These are phyloP conservation scores for Zingel zingel DNA, from an alignment of 2,113 vertebrate genomes.

Conservation along the genomic window DNA sequence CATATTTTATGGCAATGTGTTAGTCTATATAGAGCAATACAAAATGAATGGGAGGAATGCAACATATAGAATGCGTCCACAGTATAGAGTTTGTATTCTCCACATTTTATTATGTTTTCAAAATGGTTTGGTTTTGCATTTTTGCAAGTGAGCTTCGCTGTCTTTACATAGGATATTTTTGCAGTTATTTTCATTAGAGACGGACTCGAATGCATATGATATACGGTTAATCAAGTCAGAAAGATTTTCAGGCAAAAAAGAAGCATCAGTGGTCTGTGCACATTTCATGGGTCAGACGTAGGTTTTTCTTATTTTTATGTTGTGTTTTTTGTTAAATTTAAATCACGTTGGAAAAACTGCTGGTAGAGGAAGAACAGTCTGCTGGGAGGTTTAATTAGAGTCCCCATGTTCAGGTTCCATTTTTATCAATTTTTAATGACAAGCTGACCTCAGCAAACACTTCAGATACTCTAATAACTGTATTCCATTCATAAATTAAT, in stretches of 20 bases:
- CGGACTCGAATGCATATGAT: conserved; percentile 1
- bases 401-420: conserved; percentile 36
- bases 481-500: conserved; percentile 64
- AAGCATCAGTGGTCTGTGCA: conserved; percentile 7
- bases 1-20: background rate
- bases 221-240: conserved; percentile 33
- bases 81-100: background rate
- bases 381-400: conserved; percentile 2
- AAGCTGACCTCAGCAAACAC: conserved; percentile 49
- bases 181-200: conserved; percentile 15
- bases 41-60: background rate
- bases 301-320: background rate
- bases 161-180: conserved; percentile 33
- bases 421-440: conserved; percentile 68
- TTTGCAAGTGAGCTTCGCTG: conserved; percentile 6
- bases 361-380: background rate
- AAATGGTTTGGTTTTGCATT: conserved; percentile 8
- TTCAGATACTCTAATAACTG: conserved; percentile 61
- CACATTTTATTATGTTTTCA: conserved; percentile 20
- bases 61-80: background rate
- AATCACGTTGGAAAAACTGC: background rate
- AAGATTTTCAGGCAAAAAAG: background rate
- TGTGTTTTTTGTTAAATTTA: background rate
- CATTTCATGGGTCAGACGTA: background rate
- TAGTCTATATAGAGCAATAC: background rate